Conservation (phyloP, 2,113 vertebrate species). For the Litocranius walleri region DNA sequence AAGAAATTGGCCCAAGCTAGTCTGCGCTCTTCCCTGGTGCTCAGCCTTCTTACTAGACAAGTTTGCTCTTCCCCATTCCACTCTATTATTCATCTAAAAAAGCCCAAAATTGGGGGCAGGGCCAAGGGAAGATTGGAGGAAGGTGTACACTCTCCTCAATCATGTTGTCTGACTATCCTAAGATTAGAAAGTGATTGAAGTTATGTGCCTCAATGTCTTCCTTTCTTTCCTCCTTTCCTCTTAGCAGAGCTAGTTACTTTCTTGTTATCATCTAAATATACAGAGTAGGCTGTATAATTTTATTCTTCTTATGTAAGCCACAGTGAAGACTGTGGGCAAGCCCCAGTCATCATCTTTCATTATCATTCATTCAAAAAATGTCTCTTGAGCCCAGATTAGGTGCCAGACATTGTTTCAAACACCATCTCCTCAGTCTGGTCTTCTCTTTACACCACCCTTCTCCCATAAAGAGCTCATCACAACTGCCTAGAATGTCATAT, state of each 20-base stretch:
- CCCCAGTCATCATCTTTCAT: background rate
- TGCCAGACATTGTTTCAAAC: background rate
- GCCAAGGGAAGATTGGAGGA: background rate
- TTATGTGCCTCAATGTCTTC: background rate
- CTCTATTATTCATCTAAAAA: background rate
- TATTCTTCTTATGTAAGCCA: background rate
- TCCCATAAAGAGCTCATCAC: background rate
- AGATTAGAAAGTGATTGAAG: constrained; percentile 25
- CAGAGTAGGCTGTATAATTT: background rate
- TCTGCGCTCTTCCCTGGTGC: background rate
- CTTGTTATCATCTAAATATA: background rate
- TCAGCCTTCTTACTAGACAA: background rate
- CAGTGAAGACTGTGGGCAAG: background rate
- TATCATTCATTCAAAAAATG: background rate
- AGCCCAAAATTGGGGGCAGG: background rate
- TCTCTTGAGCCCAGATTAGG: background rate
- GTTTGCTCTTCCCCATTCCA: background rate
- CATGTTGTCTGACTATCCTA: background rate
- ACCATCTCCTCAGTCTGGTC: background rate
- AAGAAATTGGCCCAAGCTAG: background rate
- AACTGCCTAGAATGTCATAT: background rate
- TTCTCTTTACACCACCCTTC: background rate
- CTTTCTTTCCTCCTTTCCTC: background rate
- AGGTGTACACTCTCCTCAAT: background rate
- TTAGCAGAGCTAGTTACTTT: background rate